Conservation (phyloP, 2,888 invertebrate genomes). For the Cerastis rubricosa region DNA sequence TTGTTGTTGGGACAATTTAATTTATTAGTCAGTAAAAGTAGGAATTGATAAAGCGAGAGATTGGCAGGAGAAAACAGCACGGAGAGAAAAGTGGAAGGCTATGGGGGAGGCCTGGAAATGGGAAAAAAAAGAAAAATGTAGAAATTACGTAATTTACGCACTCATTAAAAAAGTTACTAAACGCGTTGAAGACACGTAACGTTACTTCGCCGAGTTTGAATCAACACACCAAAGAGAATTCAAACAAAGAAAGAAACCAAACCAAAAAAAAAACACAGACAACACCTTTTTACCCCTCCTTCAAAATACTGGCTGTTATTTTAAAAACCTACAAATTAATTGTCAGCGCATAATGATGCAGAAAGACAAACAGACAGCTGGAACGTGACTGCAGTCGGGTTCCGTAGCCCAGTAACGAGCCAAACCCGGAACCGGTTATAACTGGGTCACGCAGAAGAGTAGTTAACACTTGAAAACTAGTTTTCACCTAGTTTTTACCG, state of each 20-base stretch:
- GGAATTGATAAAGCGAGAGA: no score
- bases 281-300: neutral
- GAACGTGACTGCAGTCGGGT: constrained; percentile 72
- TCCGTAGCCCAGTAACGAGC: constrained; percentile 71
- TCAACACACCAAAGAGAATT: neutral
- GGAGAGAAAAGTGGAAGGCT: no score
- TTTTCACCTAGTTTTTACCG: constrained; percentile 67
- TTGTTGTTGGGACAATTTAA: no score
- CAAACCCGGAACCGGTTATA: constrained; percentile 69
- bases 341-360: constrained; percentile 67
- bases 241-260: neutral
- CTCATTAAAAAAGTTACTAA: neutral
- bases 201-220: no score
- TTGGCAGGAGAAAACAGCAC: no score
- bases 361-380: constrained; percentile 65
- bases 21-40: no score
- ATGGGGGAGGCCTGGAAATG: no score
- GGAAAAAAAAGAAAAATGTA: no score
- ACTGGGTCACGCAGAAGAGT: constrained; percentile 72
- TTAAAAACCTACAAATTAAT: constrained; percentile 67
- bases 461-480: constrained; percentile 69
- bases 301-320: constrained; percentile 18
- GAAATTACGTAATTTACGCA: no score
- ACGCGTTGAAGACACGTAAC: neutral
- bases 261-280: neutral